Evolutionary conservation across 2,113 vertebrate species (phyloP).

Genomic region (Aldabrachelys gigantea): DNA sequence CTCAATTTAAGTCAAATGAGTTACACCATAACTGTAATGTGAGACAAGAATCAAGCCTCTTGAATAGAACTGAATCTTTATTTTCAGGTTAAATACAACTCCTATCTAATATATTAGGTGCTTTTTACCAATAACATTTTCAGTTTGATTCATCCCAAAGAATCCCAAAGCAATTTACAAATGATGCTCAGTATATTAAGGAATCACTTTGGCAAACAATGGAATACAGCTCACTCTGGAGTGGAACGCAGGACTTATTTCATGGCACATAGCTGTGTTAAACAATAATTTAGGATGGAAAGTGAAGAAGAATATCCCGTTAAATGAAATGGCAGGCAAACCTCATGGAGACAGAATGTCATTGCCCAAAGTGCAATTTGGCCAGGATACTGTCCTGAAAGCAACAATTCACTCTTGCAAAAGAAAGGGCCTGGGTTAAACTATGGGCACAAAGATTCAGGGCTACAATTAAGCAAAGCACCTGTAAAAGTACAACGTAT

Average conservation of each 20-base stretch:
- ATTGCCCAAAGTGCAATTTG: neutral
- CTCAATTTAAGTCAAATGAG: neutral
- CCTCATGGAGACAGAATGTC: neutral
- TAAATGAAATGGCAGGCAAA: neutral
- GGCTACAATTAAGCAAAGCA: fast-evolving
- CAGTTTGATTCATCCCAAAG: neutral
- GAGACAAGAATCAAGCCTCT: neutral
- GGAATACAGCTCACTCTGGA: neutral
- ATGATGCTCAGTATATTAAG: neutral
- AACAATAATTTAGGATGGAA: neutral
- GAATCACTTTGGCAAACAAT: neutral
- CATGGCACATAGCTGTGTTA: neutral
- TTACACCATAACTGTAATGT: neutral
- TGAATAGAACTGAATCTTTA: neutral
- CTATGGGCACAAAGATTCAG: neutral
- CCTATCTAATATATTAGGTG: neutral
- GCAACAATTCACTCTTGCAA: neutral
- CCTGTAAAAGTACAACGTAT: fast-evolving
- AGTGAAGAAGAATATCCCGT: neutral
- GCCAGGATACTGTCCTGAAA: neutral
- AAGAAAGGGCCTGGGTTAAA: neutral
- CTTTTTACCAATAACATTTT: neutral
- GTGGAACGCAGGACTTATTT: neutral
- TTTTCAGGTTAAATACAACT: neutral
- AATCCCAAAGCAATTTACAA: neutral